Evolutionary conservation across 2,888 invertebrate species (phyloP), one percentile per base, ranked within the genome.

Genomic region (Papilio demoleus): DNA sequence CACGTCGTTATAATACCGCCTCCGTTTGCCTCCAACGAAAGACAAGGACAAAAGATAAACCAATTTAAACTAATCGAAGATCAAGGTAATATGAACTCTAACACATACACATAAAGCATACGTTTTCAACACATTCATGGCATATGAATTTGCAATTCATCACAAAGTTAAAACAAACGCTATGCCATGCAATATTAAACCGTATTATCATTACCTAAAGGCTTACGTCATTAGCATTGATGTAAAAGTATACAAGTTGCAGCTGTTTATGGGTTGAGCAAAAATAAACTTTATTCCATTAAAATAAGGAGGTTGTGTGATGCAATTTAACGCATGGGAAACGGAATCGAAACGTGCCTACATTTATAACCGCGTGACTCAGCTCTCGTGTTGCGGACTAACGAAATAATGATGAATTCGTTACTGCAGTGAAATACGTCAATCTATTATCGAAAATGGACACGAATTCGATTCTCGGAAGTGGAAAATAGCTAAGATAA

Each of bases 1-100:
- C 47, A 59, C 68, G 68, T 58, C 68, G 68, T 68, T 68, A 68
- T 68, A 68, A 68, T 64, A 47, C 68, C 11, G 36, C 56, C 42
- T 62, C 53, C 31, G 40, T 11, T 62, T 17, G 14, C 42, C 31
- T 50, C 34, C 24, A 53, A 56, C 9, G 60, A 24, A 50, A 40
- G 50, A 67, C 31, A 19, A 58, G 47, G 59, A 64, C 58, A 27
- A 27, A 68, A 47, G 14, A 38, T 22, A 27, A 12, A 42, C 14
- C 22, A n/a, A 42, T 36, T n/a, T 34, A 19, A 47, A 24, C 14
- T 19, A 11, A 36, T n/a, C n/a, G 11, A 34, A 9, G 53, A 34
- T 31, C 36, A 59, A 47, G 24, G 63, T 24, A 68, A 47, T 59
- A 47, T 64, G 6, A 17, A 59, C 34, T 38, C 38, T 59, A 68